These are phyloP conservation scores for Borostomias antarcticus DNA, from an alignment of 2,797 vertebrate genomes.

Conservation along the genomic window DNA sequence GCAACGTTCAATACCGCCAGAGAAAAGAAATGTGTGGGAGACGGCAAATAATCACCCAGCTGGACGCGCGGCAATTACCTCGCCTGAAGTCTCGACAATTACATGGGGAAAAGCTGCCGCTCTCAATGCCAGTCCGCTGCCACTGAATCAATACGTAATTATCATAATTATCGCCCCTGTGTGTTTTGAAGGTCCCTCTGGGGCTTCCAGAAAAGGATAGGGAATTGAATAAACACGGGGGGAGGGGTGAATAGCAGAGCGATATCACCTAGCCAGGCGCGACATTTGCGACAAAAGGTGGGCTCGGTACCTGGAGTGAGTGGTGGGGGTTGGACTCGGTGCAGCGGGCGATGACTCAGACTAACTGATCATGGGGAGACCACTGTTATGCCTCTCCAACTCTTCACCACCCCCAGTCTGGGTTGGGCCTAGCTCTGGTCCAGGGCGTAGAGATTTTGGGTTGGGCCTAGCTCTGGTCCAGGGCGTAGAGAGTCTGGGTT, in stretches of 20 bases:
- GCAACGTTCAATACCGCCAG: constrained; percentile 59
- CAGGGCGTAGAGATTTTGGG: too few species aligned
- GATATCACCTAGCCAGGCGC: constrained; percentile 44
- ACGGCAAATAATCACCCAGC: constrained; percentile 78
- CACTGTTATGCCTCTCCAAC: too few species aligned
- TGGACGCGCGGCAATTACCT: constrained; percentile 79
- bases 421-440: too few species aligned
- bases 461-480: too few species aligned
- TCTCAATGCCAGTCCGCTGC: constrained; percentile 66
- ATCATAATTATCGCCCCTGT: constrained; percentile 76
- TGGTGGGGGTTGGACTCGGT: constrained; percentile 12
- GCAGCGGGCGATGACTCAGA: constrained; percentile 46
- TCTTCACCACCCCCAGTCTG: not conserved
- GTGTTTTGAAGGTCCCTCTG: constrained; percentile 64
- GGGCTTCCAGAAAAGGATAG: constrained; percentile 65
- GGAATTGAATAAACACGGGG: constrained; percentile 68
- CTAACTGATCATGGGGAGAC: not conserved
- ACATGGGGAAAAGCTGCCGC: constrained; percentile 65
- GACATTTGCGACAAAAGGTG: constrained; percentile 67
- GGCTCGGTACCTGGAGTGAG: constrained; percentile 36
- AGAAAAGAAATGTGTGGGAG: constrained; percentile 72
- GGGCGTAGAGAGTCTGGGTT: too few species aligned
- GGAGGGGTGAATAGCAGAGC: constrained; percentile 50
- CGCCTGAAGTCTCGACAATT: constrained; percentile 80
- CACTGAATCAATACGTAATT: constrained; percentile 82